These are phyloP conservation scores for Idaea straminata DNA, from an alignment of 2,888 invertebrate species.

Conservation along the genomic window DNA sequence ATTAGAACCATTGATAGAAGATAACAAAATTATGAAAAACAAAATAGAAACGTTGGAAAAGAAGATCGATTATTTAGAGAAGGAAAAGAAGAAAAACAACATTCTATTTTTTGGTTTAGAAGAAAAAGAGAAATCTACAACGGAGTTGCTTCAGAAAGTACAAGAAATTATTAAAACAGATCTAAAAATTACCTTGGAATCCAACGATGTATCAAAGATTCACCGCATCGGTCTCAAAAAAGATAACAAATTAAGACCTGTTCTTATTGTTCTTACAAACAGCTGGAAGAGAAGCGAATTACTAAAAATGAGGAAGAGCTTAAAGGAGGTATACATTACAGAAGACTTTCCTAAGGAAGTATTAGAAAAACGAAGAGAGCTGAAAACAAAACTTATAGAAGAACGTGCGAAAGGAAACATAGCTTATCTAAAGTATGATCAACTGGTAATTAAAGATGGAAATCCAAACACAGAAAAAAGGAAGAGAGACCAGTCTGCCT, in stretches of 20 bases:
- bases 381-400: conserved; percentile 23
- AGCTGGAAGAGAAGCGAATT: conserved; percentile 25
- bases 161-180: conserved; percentile 22
- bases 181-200: conserved; percentile 25
- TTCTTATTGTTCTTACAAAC: conserved; percentile 17
- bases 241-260: conserved; percentile 23
- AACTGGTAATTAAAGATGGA: conserved; percentile 26
- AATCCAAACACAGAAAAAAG: conserved; percentile 17
- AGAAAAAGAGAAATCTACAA: conserved; percentile 25
- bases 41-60: conserved; percentile 29
- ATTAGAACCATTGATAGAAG: conserved; percentile 26
- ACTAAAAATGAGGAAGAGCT: conserved; percentile 17
- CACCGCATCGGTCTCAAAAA: conserved; percentile 23
- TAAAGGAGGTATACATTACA: conserved; percentile 23
- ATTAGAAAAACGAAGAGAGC: conserved; percentile 23
- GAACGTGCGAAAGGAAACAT: conserved; percentile 19
- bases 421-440: conserved; percentile 30
- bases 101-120: conserved; percentile 26
- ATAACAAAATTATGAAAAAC: conserved; percentile 30
- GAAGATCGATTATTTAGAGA: conserved; percentile 28
- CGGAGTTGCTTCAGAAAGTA: conserved; percentile 21
- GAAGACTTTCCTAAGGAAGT: conserved; percentile 33
- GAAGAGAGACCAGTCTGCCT: conserved; percentile 21
- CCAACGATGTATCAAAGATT: conserved; percentile 28
- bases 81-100: conserved; percentile 26